These are phyloP conservation scores for Paratilapia polleni DNA, from an alignment of 2,113 vertebrate species.

Conservation along the genomic window DNA sequence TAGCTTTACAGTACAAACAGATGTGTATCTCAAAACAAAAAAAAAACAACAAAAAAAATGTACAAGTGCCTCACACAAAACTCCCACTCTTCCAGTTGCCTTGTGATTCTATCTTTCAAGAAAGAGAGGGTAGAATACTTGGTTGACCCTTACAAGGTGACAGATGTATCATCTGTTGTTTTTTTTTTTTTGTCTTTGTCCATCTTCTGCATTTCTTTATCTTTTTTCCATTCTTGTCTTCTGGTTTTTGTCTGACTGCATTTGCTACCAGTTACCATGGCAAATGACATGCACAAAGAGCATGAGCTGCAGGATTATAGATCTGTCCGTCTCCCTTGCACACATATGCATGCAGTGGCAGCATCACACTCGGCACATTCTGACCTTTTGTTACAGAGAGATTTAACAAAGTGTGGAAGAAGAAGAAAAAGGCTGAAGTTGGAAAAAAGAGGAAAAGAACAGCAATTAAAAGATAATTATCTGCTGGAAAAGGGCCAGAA, in stretches of 20 bases:
- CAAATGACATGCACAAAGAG: constrained; percentile 51
- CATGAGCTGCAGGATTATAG: constrained; percentile 37
- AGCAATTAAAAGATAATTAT: constrained; percentile 77
- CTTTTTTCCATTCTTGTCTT: constrained; percentile 6
- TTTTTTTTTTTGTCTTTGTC: background rate
- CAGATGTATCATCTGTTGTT: constrained; percentile 22
- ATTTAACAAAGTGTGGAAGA: constrained; percentile 58
- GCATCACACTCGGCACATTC: constrained; percentile 26
- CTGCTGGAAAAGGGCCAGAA: constrained; percentile 20
- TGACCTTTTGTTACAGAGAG: constrained; percentile 58
- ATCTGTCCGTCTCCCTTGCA: constrained; percentile 25
- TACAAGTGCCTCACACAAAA: background rate
- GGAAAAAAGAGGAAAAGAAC: constrained; percentile 38
- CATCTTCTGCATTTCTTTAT: constrained; percentile 14
- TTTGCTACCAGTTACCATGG: constrained; percentile 57
- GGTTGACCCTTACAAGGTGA: constrained; percentile 8
- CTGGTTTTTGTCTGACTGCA: constrained; percentile 21
- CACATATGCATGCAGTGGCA: background rate
- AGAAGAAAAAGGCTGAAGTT: constrained; percentile 31
- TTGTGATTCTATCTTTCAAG: constrained; percentile 10
- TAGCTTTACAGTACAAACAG: constrained; percentile 1
- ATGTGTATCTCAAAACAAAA: background rate
- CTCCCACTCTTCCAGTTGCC: background rate
- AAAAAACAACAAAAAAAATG: background rate
- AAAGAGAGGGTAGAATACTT: background rate